Percentiles rank a stretch among this genome's conserved stretches.
These are phyloP conservation scores for Campoplex nolae DNA, from an alignment of 2,888 invertebrate species.

Conservation along the genomic window DNA sequence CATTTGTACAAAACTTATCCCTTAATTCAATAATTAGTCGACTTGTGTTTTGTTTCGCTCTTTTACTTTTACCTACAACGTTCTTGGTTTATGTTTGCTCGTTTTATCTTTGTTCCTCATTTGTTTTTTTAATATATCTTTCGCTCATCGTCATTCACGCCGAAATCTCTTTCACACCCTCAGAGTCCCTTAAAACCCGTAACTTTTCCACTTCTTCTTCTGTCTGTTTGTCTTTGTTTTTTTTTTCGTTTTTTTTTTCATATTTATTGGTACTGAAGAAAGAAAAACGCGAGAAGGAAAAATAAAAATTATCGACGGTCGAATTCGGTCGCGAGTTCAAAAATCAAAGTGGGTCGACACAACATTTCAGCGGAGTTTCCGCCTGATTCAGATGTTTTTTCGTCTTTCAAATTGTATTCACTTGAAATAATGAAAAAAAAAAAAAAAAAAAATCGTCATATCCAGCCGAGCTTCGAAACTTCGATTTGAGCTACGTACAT, in stretches of 20 bases:
- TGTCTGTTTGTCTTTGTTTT: neutral
- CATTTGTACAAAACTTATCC: constrained; percentile 83
- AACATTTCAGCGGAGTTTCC: neutral
- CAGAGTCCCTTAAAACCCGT: constrained; percentile 57
- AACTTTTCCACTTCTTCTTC: constrained; percentile 56
- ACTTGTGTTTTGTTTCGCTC: constrained; percentile 69
- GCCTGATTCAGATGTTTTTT: neutral
- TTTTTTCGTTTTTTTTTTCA: neutral
- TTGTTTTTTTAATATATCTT: constrained; percentile 31
- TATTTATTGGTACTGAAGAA: constrained; percentile 13
- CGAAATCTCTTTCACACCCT: constrained; percentile 55
- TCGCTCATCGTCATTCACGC: constrained; percentile 52
- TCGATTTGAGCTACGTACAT: neutral
- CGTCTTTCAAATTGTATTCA: neutral
- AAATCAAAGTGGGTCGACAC: constrained; percentile 6
- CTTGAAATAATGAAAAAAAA: neutral
- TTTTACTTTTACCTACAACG: constrained; percentile 67
- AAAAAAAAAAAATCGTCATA: neutral
- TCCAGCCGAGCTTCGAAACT: neutral
- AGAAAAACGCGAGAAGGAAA: constrained; percentile 17
- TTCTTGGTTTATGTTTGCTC: constrained; percentile 51
- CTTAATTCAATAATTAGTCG: constrained; percentile 81
- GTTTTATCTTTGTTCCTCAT: neutral
- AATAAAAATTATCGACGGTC: neutral
- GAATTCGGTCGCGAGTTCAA: constrained; percentile 23